These are phyloP conservation scores for Hippocampus mohnikei DNA, from an alignment of 2,113 vertebrate species.

Conservation along the genomic window DNA sequence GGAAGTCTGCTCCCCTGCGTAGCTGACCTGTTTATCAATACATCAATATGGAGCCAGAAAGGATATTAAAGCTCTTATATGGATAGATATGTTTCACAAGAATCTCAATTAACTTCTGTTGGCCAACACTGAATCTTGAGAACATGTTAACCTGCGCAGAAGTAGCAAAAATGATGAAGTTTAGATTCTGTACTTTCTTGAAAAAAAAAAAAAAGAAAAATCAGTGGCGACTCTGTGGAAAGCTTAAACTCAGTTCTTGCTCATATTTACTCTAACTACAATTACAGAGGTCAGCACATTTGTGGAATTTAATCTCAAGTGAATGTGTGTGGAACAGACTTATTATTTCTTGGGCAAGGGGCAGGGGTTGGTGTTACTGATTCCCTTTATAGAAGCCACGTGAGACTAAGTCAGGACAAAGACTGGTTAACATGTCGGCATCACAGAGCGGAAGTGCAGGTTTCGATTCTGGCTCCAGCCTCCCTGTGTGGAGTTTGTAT, in stretches of 20 bases:
- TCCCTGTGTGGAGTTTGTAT: no score
- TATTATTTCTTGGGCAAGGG: conserved; percentile 19
- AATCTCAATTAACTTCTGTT: background rate
- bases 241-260: conserved; percentile 2
- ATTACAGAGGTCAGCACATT: conserved; percentile 14
- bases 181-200: background rate
- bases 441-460: no score
- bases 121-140: conserved; percentile 2
- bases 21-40: conserved; percentile 40
- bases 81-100: conserved; percentile 4
- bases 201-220: background rate
- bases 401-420: conserved; percentile 53
- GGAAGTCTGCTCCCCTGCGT: conserved; percentile 40
- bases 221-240: background rate
- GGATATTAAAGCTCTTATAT: background rate
- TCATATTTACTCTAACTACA: conserved; percentile 17
- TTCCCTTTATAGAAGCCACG: conserved; percentile 39
- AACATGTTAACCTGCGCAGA: background rate
- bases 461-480: no score
- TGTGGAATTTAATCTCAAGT: conserved; percentile 13
- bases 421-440: no score
- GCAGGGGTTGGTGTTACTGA: conserved; percentile 10
- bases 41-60: conserved; percentile 21
- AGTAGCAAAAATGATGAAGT: background rate
- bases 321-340: conserved; percentile 7